Percentiles rank a stretch among this genome's conserved stretches.
These are phyloP conservation scores for Rhabditoides inermis DNA, from an alignment of 2,888 invertebrate genomes.

Conservation along the genomic window DNA sequence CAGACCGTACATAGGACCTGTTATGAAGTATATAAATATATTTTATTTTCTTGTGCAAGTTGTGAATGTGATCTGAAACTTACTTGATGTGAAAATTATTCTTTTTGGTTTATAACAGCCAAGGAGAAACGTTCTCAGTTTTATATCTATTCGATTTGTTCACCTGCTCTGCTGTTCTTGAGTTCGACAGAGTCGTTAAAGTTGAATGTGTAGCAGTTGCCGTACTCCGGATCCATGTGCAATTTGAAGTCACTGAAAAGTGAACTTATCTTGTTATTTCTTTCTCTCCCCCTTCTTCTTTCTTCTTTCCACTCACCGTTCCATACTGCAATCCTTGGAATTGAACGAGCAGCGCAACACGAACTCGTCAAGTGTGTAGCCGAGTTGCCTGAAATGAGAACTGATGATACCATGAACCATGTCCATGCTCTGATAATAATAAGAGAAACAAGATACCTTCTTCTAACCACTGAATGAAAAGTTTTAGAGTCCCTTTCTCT, in stretches of 20 bases:
- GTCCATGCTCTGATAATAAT: no score
- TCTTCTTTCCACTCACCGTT: slow-evolving; percentile 14
- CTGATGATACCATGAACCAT: no score
- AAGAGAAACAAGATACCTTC: no score
- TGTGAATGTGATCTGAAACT: no score
- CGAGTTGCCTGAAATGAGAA: slow-evolving; percentile 36
- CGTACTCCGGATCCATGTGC: slow-evolving; percentile 51
- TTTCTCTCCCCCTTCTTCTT: background rate
- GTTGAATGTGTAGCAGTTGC: slow-evolving; percentile 53
- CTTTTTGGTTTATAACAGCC: no score
- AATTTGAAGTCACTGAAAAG: slow-evolving; percentile 49
- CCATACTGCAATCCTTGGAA: slow-evolving; percentile 47
- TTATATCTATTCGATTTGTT: background rate
- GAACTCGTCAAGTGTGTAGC: slow-evolving; percentile 46
- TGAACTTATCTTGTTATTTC: background rate
- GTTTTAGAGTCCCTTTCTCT: background rate
- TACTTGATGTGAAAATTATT: background rate
- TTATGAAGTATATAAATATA: no score
- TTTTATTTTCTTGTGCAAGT: no score
- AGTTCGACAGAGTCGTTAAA: slow-evolving; percentile 48
- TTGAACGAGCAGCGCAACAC: slow-evolving; percentile 52
- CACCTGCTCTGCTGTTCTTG: slow-evolving; percentile 46
- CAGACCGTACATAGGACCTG: slow-evolving; percentile 44
- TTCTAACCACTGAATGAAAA: no score
- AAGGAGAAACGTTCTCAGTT: background rate